Conservation (phyloP, 2,113 vertebrate species). For the Egretta garzetta region DNA sequence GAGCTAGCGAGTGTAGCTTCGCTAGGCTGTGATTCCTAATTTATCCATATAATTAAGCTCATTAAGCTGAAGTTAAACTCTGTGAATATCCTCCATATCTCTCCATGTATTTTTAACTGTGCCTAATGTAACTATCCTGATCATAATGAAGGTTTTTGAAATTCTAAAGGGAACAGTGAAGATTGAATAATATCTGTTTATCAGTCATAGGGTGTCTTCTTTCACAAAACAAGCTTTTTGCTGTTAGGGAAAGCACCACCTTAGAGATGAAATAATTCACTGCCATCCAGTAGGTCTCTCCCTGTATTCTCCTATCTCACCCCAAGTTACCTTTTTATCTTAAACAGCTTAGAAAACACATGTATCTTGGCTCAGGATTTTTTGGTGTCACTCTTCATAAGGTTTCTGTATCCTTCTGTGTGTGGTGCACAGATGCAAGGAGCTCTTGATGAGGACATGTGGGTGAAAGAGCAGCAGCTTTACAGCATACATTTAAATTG, state of each 20-base stretch:
- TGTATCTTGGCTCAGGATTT: not conserved
- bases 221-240: not conserved
- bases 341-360: not conserved
- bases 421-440: not conserved
- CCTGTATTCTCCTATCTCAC: not conserved
- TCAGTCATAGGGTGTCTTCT: not conserved
- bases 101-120: not conserved
- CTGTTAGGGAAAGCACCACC: not conserved
- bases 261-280: not conserved
- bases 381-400: not conserved
- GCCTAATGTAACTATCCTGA: not conserved
- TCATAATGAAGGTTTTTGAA: not conserved
- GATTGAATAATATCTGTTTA: not conserved
- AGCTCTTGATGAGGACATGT: not conserved
- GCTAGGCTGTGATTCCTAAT: not conserved
- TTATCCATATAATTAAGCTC: not conserved
- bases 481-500: not conserved
- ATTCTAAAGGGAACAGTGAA: not conserved
- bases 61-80: not conserved
- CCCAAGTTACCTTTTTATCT: not conserved
- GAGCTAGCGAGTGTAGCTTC: fast-evolving
- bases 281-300: not conserved
- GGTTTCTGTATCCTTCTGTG: not conserved
- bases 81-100: not conserved
- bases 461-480: not conserved